Evolutionary conservation across 2,113 vertebrate genomes (phyloP), one percentile per base, ranked within the genome.

Genomic region (Epinephelus lanceolatus): DNA sequence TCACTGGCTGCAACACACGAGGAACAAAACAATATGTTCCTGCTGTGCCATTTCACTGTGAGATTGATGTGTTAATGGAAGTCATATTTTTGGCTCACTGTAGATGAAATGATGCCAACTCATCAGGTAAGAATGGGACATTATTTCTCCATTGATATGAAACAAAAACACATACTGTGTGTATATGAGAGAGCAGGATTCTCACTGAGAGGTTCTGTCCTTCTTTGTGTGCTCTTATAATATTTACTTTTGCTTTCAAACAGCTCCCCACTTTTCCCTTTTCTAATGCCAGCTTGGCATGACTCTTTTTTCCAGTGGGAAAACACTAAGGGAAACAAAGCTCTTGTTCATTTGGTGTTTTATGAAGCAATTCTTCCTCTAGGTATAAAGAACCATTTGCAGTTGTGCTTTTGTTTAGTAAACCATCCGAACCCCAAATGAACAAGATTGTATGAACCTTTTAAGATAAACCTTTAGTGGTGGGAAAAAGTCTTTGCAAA

Each of bases 341-440:
- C 37, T 70, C 74, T 67, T 55, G 71, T 62, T 80, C 70, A 74
- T 67, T 81, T 81, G 37, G 21, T 67, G 45, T 79, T 75, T 88
- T 62, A 78, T 67, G 47, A 74, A 75, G 51, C 49, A 19, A 10
- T 55, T 18, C 45, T 75, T 75, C 69, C 70, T 70, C 45, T 49
- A 27, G 53, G 30, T 45, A 33, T 55, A 25, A 65, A 55, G 15
- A 40, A 19, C 19, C 72, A 65, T 42, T 65, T 40, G 49, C n/a
- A 30, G 18, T 67, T 56, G 17, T 25, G 63, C 25, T 78, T 74
- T 53, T 61, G 11, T 72, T 45, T 25, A 23, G 6, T 57, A 57
- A 57, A 57, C 57, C 40, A 42, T 49, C 13, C 63, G 25, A 40
- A 47, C n/a, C 21, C 33, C 17, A 53, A 53, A 42, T 55, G 33